A percentile compares a stretch with the other conserved stretches of the same genome.
Conservation (phyloP, 2,888 invertebrate species). For the Lutraria lutraria region DNA sequence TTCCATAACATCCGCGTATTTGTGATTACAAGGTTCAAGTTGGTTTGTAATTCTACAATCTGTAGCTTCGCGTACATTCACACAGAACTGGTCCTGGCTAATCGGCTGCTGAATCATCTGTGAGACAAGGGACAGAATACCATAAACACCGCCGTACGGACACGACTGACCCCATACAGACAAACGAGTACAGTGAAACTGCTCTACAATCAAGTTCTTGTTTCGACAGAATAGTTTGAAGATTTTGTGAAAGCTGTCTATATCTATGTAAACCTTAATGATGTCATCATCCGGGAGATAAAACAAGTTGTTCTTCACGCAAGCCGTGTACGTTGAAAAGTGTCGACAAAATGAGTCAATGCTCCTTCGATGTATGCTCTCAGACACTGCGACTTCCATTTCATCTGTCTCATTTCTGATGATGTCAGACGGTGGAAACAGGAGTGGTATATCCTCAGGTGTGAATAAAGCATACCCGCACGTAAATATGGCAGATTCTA, state of each 20-base stretch:
- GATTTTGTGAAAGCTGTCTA: conserved; percentile 29
- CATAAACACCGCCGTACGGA: conserved; percentile 38
- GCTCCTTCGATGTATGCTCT: conserved; percentile 22
- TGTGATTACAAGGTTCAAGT: conserved; percentile 13
- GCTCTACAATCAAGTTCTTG: conserved; percentile 22
- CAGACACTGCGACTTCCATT: background rate
- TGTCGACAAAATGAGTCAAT: conserved; percentile 35
- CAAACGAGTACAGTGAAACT: conserved; percentile 29
- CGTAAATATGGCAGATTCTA: conserved; percentile 36
- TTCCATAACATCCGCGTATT: conserved; percentile 30
- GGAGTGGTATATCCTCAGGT: conserved; percentile 27
- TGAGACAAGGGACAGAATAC: conserved; percentile 33
- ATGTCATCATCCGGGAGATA: conserved; percentile 29
- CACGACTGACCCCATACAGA: conserved; percentile 13
- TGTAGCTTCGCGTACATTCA: background rate
- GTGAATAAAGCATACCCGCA: conserved; percentile 43
- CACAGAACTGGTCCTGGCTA: conserved; percentile 25
- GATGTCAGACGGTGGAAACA: conserved; percentile 44
- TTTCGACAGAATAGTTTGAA: conserved; percentile 33
- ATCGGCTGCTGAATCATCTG: conserved; percentile 21
- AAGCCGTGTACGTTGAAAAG: conserved; percentile 24
- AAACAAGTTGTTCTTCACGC: conserved; percentile 36
- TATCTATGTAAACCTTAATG: conserved; percentile 29
- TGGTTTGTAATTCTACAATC: conserved; percentile 26
- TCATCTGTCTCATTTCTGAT: background rate